A percentile compares a stretch with the other conserved stretches of the same genome.
Evolutionary conservation across 2,888 invertebrate species (phyloP).

Genomic region (Tetheella fluctuosa): DNA sequence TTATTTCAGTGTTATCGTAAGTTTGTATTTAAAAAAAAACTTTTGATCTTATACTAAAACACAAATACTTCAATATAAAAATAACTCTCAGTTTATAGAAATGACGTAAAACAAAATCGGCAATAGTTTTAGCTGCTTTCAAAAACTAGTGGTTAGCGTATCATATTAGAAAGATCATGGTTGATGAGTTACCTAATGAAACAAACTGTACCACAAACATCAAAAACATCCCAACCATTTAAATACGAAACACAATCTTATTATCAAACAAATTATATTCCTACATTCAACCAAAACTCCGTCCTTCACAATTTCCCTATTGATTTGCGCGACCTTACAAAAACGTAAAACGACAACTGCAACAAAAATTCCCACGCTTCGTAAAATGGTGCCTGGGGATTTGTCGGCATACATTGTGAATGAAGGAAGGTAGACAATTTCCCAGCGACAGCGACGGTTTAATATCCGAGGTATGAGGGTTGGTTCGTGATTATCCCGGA

Average conservation of each 20-base stretch:
- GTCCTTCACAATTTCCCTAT: neutral
- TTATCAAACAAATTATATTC: neutral
- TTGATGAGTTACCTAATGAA: no score
- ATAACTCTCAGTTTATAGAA: no score
- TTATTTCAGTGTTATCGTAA: no score
- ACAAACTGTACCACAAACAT: no score
- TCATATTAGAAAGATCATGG: no score
- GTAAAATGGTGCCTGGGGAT: constrained; percentile 34
- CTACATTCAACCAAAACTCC: neutral
- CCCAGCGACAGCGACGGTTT: constrained; percentile 11
- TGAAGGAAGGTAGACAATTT: constrained; percentile 30
- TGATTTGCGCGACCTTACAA: constrained; percentile 8
- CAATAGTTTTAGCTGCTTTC: no score
- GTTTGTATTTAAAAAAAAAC: no score
- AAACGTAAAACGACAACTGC: constrained; percentile 30
- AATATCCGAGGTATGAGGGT: neutral
- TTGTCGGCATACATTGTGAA: constrained; percentile 41
- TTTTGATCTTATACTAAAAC: no score
- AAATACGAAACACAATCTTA: neutral
- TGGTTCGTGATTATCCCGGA: constrained; percentile 33
- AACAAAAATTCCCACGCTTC: constrained; percentile 26
- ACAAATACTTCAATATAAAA: no score
- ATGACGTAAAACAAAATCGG: no score
- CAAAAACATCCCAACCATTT: neutral
- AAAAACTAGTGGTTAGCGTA: no score